Evolutionary conservation across 92 coral and sea anemone species (phyloP), one percentile per base, ranked within the genome.

Genomic region (Actinernus sp.): DNA sequence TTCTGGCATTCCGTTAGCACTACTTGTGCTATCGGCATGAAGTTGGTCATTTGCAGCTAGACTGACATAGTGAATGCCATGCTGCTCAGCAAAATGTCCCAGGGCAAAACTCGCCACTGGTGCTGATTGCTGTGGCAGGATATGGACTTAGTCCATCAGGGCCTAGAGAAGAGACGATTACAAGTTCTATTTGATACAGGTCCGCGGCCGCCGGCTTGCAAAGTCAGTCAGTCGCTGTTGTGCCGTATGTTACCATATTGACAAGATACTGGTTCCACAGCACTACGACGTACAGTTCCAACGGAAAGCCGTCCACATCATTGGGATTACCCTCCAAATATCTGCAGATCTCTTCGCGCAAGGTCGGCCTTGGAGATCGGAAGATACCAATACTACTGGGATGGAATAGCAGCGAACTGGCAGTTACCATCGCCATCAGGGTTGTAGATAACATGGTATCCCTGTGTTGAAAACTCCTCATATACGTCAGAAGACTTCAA

Each of bases 201-300:
- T 75, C 40, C 14, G 76, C 56, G 29, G 47, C n/a, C n/a, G n/a
- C n/a, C 55, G 24, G 85, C 78, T 68, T 78, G 85, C 30, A 78
- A 49, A 4, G 78, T 78, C 24, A 78, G 30, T 29, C 69, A 78
- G 46, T 68, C 79, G 20, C 77, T 67, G 29, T 47, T 19, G 85
- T 68, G 12, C 78, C 73, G 53, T 67, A 33, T 36, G 29, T 22
- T 10, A 43, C 58, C 77, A 67, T 78, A 26, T 1, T 11, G 31
- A 26, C 36, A 19, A 68, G 38, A 71, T 68, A 78, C 33, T 68
- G 71, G 10, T 25, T 33, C 52, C 62, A 62, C 7, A 17, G 25
- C 13, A 26, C 53, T 1, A 36, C n/a, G n/a, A 32, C 55, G 27
- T 40, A 62, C 30, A 62, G 69, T 25, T 62, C 69, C 22, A 62